Evolutionary conservation across 2,888 invertebrate species (phyloP).

Genomic region (Athetis lepigone): DNA sequence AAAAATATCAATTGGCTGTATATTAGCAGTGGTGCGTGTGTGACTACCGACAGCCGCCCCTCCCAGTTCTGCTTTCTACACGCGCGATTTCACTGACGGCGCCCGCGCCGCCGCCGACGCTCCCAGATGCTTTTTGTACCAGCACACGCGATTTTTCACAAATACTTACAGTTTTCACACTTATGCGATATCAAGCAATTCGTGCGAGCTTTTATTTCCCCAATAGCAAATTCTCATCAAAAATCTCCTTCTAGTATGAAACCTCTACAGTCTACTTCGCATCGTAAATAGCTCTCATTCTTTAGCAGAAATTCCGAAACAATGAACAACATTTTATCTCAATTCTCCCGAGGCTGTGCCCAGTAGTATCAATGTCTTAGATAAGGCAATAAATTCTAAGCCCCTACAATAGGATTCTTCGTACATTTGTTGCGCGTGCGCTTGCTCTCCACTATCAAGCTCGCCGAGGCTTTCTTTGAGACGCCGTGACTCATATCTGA

Average conservation of each 20-base stretch:
- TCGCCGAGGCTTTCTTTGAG: constrained; percentile 78
- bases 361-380: constrained; percentile 75
- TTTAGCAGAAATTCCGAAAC: constrained; percentile 56
- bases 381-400: constrained; percentile 84
- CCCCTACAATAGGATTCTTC: constrained; percentile 85
- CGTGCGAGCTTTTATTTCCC: constrained; percentile 20
- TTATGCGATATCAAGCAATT: constrained; percentile 64
- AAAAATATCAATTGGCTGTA: constrained; percentile 68
- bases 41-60: constrained; percentile 73
- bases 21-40: constrained; percentile 77
- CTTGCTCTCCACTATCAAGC: constrained; percentile 69
- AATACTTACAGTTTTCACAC: constrained; percentile 77
- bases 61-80: constrained; percentile 90
- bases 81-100: constrained; percentile 88
- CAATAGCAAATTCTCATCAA: constrained; percentile 13
- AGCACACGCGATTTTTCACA: constrained; percentile 84
- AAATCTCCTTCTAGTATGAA: constrained; percentile 8
- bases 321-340: constrained; percentile 67
- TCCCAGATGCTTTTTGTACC: constrained; percentile 73
- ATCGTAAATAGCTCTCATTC: constrained; percentile 45
- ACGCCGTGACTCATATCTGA: constrained; percentile 83
- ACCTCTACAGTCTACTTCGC: constrained; percentile 2
- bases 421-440: constrained; percentile 76
- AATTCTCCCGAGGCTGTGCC: constrained; percentile 62
- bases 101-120: constrained; percentile 63